Evolutionary conservation across 2,113 vertebrate genomes (phyloP), one percentile per base, ranked within the genome.

Genomic region (Salvelinus sp.): DNA sequence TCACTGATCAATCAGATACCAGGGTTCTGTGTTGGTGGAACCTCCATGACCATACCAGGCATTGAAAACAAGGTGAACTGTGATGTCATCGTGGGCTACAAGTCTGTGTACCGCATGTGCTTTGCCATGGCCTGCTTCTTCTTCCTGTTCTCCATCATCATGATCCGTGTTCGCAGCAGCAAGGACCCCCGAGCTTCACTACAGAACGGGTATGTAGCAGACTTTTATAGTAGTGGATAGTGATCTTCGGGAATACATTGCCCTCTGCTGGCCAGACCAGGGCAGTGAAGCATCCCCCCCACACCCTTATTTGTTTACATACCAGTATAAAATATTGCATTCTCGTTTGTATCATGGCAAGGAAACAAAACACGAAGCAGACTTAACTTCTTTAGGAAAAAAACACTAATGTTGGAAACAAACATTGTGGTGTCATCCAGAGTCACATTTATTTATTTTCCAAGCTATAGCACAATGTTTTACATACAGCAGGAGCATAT

Each of bases 41-140:
- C 62, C 0, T 27, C 48, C 50, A 72, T 58, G 14, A 79, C 74
- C 0, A 69, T 87, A 0, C 57, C 86, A 1, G 75, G 89, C n/a
- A n/a, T 91, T 1, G 81, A 91, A 57, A 86, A 82, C 62, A 75
- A 73, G 0, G 63, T 95, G 0, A 82, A 94, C 87, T 96, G 95
- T 14, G 44, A 90, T 69, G 82, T 94, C 65, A 88, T 96, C 79
- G 91, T 96, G 12, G 95, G 95, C 69, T 92, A 93, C 80, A 95
- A 94, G 1, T 94, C 95, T 0, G 95, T 94, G 79, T 96, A 96
- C 66, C 94, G 94, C 75, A 91, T 96, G 94, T 94, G 94, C 86
- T 96, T 96, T 0, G 89, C 94, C 44, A 88, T 79, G 30, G 92
- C 95, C 0, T 90, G 92, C 67, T 96, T 96, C 80, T 96, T 95